Evolutionary conservation across 2,113 vertebrate species (phyloP).

Genomic region (Carassius auratus): DNA sequence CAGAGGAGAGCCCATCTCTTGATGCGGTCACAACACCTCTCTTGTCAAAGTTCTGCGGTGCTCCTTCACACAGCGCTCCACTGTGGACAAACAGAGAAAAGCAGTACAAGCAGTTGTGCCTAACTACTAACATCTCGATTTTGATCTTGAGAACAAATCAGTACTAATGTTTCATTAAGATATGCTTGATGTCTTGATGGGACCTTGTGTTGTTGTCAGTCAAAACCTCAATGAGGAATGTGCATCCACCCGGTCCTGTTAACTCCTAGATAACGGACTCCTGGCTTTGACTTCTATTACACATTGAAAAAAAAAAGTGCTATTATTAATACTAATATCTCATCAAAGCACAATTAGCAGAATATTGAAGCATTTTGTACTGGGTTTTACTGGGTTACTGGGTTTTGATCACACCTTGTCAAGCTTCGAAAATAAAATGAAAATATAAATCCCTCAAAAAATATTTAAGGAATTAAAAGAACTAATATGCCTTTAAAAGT

Average conservation of each 20-base stretch:
- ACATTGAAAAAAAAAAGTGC: not conserved
- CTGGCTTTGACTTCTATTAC: conserved; percentile 76
- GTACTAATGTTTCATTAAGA: conserved; percentile 78
- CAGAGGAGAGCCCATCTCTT: conserved; percentile 70
- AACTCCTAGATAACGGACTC: conserved; percentile 73
- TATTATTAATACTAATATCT: not conserved
- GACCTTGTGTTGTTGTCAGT: conserved; percentile 78
- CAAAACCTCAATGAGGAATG: conserved; percentile 83
- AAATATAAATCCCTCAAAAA: no score
- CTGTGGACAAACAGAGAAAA: conserved; percentile 66
- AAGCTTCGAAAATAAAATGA: no score
- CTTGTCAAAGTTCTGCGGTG: conserved; percentile 75
- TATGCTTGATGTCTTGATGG: conserved; percentile 73
- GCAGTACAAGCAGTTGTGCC: not conserved
- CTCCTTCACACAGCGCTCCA: conserved; percentile 77
- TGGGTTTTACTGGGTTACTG: no score
- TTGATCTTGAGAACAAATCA: no score
- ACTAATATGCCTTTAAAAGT: no score
- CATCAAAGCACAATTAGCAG: not conserved
- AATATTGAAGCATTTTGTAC: not conserved
- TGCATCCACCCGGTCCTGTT: conserved; percentile 82
- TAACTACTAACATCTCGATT: not conserved
- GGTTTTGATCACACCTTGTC: no score
- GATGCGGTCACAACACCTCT: conserved; percentile 78
- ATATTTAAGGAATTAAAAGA: no score